Evolutionary conservation across 1,140 invertebrate genomes (phyloP), one percentile per base, ranked within the genome.

Genomic region (Caenorhabditis latens): DNA sequence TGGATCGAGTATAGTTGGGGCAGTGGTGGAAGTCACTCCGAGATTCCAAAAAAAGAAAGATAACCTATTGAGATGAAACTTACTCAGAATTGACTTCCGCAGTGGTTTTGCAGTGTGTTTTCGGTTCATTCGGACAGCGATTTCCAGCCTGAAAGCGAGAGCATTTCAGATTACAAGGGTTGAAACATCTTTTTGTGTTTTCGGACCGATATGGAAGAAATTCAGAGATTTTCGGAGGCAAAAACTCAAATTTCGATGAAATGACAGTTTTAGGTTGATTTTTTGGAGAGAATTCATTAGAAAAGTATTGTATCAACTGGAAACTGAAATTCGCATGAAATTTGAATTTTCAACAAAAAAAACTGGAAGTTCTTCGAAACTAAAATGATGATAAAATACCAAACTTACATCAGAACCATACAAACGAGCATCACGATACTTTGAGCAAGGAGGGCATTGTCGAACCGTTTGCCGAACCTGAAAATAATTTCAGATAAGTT

Each of bases 401-500:
- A 40, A 57, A 83, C 40, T 84, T 43, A 84, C 86, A 84, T 87
- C 16, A 86, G 43, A 42, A 88, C 95, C 98, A 99, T 99, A 88
- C 96, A 96, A 46, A 96, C 92, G 92, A 97, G 98, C 98, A 99
- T 99, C 43, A 99, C 95, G 92, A 99, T 95, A 94, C 97, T 98
- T 94, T 99, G 98, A 83, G 97, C 94, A 85, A 99, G 94, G 88
- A 99, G 94, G 88, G 98, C 97, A 91, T 96, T 93, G 94, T 99
- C 97, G 95, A 97, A 99, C 89, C 95, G 95, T 93, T 97, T 97
- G 79, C 97, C 98, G 95, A 99, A 99, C 97, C 97, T 99, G 93
- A 83, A 94, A 86, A 85, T 48, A 85, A 16, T 32, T 89, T 43
- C 53, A 82, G 21, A 9, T 19, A 32, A 61, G 9, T 65, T 65